Evolutionary conservation across 2,797 vertebrate species (phyloP).

Genomic region (Cryptoprocta ferox): DNA sequence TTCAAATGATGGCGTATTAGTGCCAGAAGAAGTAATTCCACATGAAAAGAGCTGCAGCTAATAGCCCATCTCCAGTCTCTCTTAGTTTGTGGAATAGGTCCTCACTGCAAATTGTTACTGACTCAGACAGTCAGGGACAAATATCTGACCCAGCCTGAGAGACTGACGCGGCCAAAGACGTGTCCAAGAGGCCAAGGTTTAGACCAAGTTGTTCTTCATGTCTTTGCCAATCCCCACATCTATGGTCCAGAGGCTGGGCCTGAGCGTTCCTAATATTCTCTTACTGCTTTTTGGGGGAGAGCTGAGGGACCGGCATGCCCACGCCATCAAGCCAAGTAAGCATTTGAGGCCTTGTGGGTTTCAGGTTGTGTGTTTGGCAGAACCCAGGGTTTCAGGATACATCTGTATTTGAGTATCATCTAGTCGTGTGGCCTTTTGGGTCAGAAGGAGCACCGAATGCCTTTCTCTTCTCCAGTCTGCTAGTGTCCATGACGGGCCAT

Average conservation of each 20-base stretch:
- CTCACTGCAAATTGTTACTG: conserved; percentile 61
- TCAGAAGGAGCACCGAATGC: not conserved
- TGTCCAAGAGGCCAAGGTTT: conserved; percentile 69
- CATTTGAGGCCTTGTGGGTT: not conserved
- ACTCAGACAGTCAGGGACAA: conserved; percentile 27
- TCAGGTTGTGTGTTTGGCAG: not conserved
- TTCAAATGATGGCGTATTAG: conserved; percentile 79
- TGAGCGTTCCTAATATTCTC: not conserved
- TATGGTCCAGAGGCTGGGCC: not conserved
- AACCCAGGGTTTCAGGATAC: not conserved
- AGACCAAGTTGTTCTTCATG: not conserved
- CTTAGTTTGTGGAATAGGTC: conserved; percentile 70
- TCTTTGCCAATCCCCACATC: not conserved
- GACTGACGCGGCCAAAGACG: conserved; percentile 56
- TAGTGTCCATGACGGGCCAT: not conserved
- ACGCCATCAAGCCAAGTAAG: not conserved
- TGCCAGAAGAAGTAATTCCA: conserved; percentile 76
- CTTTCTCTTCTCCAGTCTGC: not conserved
- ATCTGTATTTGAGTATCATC: not conserved
- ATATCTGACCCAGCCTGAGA: conserved; percentile 39
- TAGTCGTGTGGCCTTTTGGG: not conserved
- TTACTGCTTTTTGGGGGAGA: not conserved
- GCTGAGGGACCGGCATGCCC: not conserved
- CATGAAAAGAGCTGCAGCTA: conserved; percentile 71
- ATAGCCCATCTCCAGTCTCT: conserved; percentile 63